Base-by-base conservation (phyloP, 2,113 vertebrate species). In the Channa maculata region DNA sequence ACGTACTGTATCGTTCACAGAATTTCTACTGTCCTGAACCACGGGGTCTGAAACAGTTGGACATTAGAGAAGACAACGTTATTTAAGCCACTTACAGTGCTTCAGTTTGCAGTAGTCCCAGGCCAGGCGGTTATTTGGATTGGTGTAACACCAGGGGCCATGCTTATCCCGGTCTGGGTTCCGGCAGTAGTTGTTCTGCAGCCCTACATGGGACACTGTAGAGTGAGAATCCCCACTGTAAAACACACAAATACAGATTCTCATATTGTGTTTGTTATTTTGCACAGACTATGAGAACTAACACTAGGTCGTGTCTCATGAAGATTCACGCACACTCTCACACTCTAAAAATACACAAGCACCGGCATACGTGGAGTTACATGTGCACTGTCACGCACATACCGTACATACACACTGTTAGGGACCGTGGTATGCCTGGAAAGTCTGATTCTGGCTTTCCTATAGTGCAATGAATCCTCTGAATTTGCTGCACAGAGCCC, bases 101-200 rank as follows among this genome's bases (percentile, higher is more conserved):
- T 96, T 96, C 84, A 99, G 93, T 79, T 94, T 95, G 64, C 98
- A 99, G 87, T 99, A 99, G 92, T 99, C 98, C 98, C 98, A 99
- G 73, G 96, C 94, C 89, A 97, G 71, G 0, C 94, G 94, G 65
- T 94, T 95, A 82, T 96, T 95, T 83, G 94, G 85, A 45, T 87
- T 95, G 8, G 98, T 98, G 91, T 97, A 97, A 88, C 98, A 99
- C 98, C 98, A 99, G 68, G 96, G 97, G 53, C 98, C 98, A 8
- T 99, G 97, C 80, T 95, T 96, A 90, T 99, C 97, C 54, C 95
- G 94, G 73, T 99, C 98, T 38, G 97, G 98, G 90, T 99, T 99
- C 70, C 98, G 95, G 82, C 98, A 99, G 90, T 96, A 96, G 93
- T 98, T 98, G 86, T 93, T 95, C 89, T 95, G 95, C 90, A 99